Evolutionary conservation across 2,888 invertebrate genomes (phyloP), one percentile per base, ranked within the genome.

Genomic region (Rhamnusium bicolor): DNA sequence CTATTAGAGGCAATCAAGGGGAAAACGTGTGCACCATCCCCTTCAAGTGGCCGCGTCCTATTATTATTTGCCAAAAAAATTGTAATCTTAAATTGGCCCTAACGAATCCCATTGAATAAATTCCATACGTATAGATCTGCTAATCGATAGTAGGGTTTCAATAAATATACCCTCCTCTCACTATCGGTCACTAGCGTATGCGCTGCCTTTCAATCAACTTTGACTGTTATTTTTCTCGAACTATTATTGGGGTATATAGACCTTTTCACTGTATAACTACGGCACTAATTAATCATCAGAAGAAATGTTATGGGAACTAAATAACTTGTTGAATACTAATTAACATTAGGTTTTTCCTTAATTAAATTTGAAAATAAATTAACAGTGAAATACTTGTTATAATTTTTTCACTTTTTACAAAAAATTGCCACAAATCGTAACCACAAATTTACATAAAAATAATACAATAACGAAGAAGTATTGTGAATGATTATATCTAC

Each of bases 31-130:
- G 40, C n/a, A 69, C 72, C 60, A 63, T 47, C 51, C 65, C 71
- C 61, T 60, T 65, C 68, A 72, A 72, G 73, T 74, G 73, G 58
- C 67, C 68, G 51, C 76, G 72, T 72, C 74, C 81, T 73, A 73
- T 85, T 84, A 85, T 85, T 85, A 85, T 85, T 85, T 85, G 81
- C 80, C 80, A 81, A 84, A 84, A 84, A 85, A 84, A 85, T 85
- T 85, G 85, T 85, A 84, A 84, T 84, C 86, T 85, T 84, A 87
- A 87, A 87, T 87, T 87, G 87, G 84, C 84, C 83, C 86, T 87
- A 87, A 87, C 87, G 87, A 87, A 87, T 86, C 84, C 86, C 83
- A 87, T 87, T 87, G 86, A 87, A 84, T 82, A 83, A 79, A 83
- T 84, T 84, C 83, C 80, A 84, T 84, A 84, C 84, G 84, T 82